Base-by-base conservation (phyloP, 2,113 vertebrate species). In the Labeo rohita region DNA sequence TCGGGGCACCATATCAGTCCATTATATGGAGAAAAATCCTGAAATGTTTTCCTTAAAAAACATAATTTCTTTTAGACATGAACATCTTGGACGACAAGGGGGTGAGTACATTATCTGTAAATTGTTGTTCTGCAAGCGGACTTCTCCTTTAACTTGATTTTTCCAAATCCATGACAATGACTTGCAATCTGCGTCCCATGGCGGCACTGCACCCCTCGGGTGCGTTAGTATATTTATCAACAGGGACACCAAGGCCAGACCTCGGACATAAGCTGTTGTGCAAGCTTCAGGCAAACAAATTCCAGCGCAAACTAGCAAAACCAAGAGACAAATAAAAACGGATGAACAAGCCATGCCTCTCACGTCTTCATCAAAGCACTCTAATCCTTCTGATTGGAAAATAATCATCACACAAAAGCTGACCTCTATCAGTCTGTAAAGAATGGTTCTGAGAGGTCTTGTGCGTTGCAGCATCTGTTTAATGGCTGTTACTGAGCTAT, bases 241-340 rank as follows among this genome's bases (percentile, higher is more conserved):
- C 61, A 80, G 80, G 91, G 89, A 93, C 89, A 80, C 77, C 56
- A 88, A 93, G 91, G 93, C 92, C 92, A 92, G 90, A 45, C 89
- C 87, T 86, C 0, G 88, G 92, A 93, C 86, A 74, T 90, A 91
- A 90, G 92, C 93, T 93, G 92, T 93, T 91, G 92, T 90, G 92
- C 92, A 92, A 92, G 93, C 93, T 92, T 91, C 88, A 94, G 92
- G 93, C 90, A 94, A 93, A 94, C 91, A 92, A 90, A 93, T 91
- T 89, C 82, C 77, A 66, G 88, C 87, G 90, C 88, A 90, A 93
- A 92, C 92, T 91, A 93, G 92, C 92, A 93, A 93, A 83, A 77
- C 59, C 54, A 77, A 78, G 8, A 61, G 54, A 84, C 68, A 59
- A 84, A 74, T 56, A 77, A 65, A 65, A 59, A 65, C 59, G 4